Conservation (phyloP, 2,888 invertebrate genomes). For the Mechanitis mazaeus region DNA sequence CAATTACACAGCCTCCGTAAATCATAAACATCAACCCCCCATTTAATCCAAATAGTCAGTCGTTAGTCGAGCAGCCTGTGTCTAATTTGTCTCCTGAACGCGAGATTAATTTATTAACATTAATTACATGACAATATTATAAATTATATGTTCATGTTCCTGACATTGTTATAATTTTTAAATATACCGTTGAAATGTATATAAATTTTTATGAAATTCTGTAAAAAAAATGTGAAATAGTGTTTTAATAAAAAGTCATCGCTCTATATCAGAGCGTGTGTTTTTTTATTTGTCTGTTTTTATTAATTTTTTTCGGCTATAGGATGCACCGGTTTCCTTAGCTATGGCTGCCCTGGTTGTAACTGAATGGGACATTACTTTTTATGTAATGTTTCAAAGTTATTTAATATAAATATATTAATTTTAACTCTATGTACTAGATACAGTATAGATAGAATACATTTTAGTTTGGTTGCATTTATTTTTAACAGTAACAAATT, state of each 20-base stretch:
- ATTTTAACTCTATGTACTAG: too few species aligned
- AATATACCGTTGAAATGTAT: neutral
- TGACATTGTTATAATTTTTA: slow-evolving; percentile 11
- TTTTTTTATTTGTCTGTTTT: slow-evolving; percentile 46
- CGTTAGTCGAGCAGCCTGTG: slow-evolving; percentile 74
- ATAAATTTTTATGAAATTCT: neutral
- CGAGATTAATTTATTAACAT: slow-evolving; percentile 76
- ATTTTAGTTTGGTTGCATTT: neutral
- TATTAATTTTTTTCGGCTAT: slow-evolving; percentile 67
- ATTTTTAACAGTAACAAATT: too few species aligned
- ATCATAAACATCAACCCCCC: slow-evolving; percentile 77
- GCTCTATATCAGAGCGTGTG: slow-evolving; percentile 11
- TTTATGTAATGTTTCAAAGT: slow-evolving; percentile 59
- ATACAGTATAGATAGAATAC: slow-evolving; percentile 12
- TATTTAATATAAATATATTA: slow-evolving; percentile 27
- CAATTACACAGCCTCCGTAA: slow-evolving; percentile 73
- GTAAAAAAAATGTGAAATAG: neutral
- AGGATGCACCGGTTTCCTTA: slow-evolving; percentile 66
- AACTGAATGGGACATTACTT: slow-evolving; percentile 66
- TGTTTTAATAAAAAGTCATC: slow-evolving; percentile 4
- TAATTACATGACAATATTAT: slow-evolving; percentile 67
- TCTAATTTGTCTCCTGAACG: slow-evolving; percentile 75
- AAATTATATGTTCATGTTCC: slow-evolving; percentile 23
- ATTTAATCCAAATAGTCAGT: slow-evolving; percentile 76
- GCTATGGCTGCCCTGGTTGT: slow-evolving; percentile 57